Percentiles rank a stretch among this genome's conserved stretches.
phyloP scores from a whole-genome alignment of 2,797 vertebrate genomes.

The Triplophysa bombifrons region DNA sequence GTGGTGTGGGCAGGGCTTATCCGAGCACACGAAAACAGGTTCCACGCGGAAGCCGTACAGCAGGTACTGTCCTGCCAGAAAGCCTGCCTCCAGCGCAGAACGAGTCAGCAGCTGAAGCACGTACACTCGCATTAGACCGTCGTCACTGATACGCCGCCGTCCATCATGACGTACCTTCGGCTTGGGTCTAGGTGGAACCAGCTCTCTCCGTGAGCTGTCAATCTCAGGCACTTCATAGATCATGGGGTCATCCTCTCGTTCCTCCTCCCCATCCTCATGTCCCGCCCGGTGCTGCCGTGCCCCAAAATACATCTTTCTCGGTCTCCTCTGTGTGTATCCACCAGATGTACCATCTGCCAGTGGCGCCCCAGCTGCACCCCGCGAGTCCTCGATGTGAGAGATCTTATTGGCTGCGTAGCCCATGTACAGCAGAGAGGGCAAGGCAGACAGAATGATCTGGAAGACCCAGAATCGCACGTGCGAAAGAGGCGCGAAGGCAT shows the following conservation, averaged over 20 bases:
- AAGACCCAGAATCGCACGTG: conserved; percentile 99
- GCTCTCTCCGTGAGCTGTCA: conserved; percentile 77
- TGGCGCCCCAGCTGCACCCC: conserved; percentile 69
- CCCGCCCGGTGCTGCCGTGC: conserved; percentile 76
- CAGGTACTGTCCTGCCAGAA: conserved; percentile 92
- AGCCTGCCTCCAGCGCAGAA: conserved; percentile 87
- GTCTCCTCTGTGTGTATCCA: conserved; percentile 83
- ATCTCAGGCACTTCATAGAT: conserved; percentile 92
- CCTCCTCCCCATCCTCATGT: conserved; percentile 76
- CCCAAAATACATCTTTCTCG: conserved; percentile 80
- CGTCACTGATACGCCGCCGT: conserved; percentile 86
- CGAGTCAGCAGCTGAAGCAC: conserved; percentile 92
- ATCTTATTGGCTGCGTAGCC: conserved; percentile 96
- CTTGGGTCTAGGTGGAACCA: conserved; percentile 85
- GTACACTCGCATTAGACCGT: conserved; percentile 94
- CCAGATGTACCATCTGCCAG: conserved; percentile 71
- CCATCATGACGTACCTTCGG: conserved; percentile 87
- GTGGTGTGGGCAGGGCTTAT: conserved; percentile 90
- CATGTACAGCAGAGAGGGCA: conserved; percentile 94
- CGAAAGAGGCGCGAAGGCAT: conserved; percentile 93
- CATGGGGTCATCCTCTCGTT: conserved; percentile 86
- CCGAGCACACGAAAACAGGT: conserved; percentile 86
- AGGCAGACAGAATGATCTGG: conserved; percentile 94
- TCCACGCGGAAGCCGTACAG: conserved; percentile 94
- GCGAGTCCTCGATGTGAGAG: conserved; percentile 83